phyloP scores from a whole-genome alignment of 2,888 invertebrate genomes.

The Spilosoma lubricipeda region DNA sequence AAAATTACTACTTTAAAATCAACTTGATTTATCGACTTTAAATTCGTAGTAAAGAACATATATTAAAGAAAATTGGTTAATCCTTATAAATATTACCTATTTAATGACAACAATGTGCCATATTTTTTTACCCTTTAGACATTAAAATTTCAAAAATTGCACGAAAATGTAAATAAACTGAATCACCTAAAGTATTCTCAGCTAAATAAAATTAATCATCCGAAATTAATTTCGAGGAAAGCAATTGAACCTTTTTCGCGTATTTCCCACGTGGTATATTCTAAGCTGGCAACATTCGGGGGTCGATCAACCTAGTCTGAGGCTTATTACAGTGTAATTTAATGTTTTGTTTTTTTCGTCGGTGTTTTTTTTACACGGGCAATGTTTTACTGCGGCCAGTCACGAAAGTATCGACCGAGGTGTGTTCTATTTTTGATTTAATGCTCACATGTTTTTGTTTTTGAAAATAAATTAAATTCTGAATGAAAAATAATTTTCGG shows the following conservation, averaged over 20 bases:
- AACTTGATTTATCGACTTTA: no score
- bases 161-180: constrained; percentile 44
- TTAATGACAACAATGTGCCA: background rate
- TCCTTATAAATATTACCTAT: background rate
- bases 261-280: constrained; percentile 83
- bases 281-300: constrained; percentile 57
- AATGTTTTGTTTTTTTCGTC: constrained; percentile 78
- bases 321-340: constrained; percentile 83
- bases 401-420: constrained; percentile 83
- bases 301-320: constrained; percentile 79
- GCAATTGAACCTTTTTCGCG: constrained; percentile 62
- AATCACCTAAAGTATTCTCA: constrained; percentile 40
- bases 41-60: no score
- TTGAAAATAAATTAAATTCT: constrained; percentile 33
- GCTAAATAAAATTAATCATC: constrained; percentile 55
- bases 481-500: constrained; percentile 32
- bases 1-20: background rate
- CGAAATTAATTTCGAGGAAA: constrained; percentile 47
- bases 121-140: constrained; percentile 10
- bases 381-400: constrained; percentile 79
- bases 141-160: constrained; percentile 49
- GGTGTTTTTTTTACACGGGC: constrained; percentile 67
- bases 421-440: constrained; percentile 61
- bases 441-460: constrained; percentile 48
- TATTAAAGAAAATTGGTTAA: no score